Evolutionary conservation across 2,888 invertebrate species (phyloP).

Genomic region (Dasysyrphus albostriatus): DNA sequence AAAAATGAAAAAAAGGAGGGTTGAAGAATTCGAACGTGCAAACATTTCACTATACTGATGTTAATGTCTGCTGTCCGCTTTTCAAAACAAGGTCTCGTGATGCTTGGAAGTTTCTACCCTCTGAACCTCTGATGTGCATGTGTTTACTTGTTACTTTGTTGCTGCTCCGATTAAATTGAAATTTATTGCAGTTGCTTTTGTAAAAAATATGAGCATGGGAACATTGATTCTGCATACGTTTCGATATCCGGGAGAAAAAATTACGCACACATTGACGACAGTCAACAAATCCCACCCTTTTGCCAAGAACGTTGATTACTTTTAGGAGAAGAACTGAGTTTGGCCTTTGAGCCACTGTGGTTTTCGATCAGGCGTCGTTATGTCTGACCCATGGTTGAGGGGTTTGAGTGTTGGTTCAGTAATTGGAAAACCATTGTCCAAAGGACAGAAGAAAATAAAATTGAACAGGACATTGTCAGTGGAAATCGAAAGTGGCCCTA

Average conservation of each 20-base stretch:
- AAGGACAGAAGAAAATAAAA: slow-evolving; percentile 34
- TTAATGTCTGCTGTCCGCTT: slow-evolving; percentile 11
- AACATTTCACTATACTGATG: slow-evolving; percentile 24
- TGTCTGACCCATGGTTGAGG: slow-evolving; percentile 66
- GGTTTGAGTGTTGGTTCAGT: slow-evolving; percentile 59
- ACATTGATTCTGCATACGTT: slow-evolving; percentile 39
- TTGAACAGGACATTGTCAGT: slow-evolving; percentile 46
- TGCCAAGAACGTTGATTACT: slow-evolving; percentile 59
- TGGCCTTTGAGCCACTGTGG: slow-evolving; percentile 59
- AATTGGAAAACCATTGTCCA: slow-evolving; percentile 74
- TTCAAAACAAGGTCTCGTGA: slow-evolving; percentile 37
- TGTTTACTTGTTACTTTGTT: slow-evolving; percentile 54
- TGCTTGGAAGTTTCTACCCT: slow-evolving; percentile 5
- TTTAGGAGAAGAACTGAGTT: slow-evolving; percentile 14
- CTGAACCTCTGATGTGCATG: neutral
- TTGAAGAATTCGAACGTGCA: slow-evolving; percentile 40
- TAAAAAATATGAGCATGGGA: slow-evolving; percentile 66
- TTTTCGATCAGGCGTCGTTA: slow-evolving; percentile 68
- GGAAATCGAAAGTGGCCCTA: slow-evolving; percentile 71
- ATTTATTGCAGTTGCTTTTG: slow-evolving; percentile 60
- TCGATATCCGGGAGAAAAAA: slow-evolving; percentile 59
- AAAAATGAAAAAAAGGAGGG: neutral
- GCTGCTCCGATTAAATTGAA: slow-evolving; percentile 67
- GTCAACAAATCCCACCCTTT: neutral
- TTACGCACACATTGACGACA: slow-evolving; percentile 31